Evolutionary conservation across 1,140 invertebrate genomes (phyloP).

Genomic region (Drosophila bifasciata): DNA sequence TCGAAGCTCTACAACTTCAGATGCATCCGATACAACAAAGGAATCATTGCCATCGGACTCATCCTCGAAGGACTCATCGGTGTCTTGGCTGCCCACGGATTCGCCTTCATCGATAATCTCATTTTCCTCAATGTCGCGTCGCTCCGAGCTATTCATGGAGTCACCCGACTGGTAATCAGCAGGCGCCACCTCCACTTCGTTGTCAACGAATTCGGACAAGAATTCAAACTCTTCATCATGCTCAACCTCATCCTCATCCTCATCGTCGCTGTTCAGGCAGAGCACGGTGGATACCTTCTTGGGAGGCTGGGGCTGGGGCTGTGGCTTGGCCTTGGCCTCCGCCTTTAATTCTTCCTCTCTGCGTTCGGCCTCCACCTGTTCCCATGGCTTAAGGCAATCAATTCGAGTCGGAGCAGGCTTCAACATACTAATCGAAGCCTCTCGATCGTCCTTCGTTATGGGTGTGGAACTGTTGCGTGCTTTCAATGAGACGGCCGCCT

Average conservation of each 20-base stretch:
- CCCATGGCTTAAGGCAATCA: constrained; percentile 45
- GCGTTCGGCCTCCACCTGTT: constrained; percentile 5
- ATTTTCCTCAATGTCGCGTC: constrained; percentile 64
- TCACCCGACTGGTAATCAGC: constrained; percentile 70
- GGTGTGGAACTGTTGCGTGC: constrained; percentile 62
- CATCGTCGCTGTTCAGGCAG: constrained; percentile 25
- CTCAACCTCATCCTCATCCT: constrained; percentile 16
- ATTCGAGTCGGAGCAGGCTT: constrained; percentile 38
- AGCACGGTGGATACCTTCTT: constrained; percentile 7
- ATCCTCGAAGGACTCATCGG: constrained; percentile 25
- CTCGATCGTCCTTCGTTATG: constrained; percentile 25
- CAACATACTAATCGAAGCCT: background rate
- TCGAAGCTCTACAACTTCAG: constrained; percentile 33
- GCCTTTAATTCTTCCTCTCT: background rate
- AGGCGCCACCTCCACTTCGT: constrained; percentile 46
- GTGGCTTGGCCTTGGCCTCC: background rate
- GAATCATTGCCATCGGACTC: constrained; percentile 51
- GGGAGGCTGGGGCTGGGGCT: background rate
- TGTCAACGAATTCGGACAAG: constrained; percentile 48
- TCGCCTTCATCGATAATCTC: constrained; percentile 63
- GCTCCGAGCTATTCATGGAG: constrained; percentile 63
- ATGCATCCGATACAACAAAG: constrained; percentile 68
- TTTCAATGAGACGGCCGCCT: constrained; percentile 6
- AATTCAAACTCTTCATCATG: background rate
- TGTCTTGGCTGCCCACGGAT: constrained; percentile 76